Base-by-base conservation (phyloP, 2,113 vertebrate species). In the Scytalopus superciliaris region DNA sequence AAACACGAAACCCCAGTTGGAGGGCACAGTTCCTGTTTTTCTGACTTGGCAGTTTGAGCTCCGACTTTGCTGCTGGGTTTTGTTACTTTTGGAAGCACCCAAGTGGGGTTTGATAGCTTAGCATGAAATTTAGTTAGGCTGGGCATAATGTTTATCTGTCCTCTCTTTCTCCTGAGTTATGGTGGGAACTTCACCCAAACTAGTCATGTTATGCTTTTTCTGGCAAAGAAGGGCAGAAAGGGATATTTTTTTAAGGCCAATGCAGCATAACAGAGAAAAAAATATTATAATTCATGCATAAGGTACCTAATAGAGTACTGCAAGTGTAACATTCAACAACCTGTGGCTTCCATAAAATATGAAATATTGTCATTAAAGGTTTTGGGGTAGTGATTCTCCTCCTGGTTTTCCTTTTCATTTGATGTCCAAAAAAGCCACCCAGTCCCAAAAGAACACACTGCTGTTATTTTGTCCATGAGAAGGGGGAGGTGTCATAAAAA, bases 11-110 rank as follows among this genome's bases (percentile, higher is more conserved):
- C 91, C 69, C 89, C 77, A 79, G 13, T 35, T 74, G 45, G 66
- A 39, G 27, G 57, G 40, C 78, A 14, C 84, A 69, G 95, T 97
- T 97, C 96, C 96, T 96, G 92, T 96, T 97, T 97, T 94, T 94
- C 49, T 92, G 57, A 40, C 74, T 91, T 17, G 40, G 8, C 88
- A 80, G 40, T 79, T 88, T 57, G 67, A 49, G 90, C 82, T 90
- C 4, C 1, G 81, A 8, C 84, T 73, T 63, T 7, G 35, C 44
- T 59, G 17, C 66, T 76, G 52, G n/a, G 81, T 72, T 84, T 64
- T 68, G 10, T 75, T 78, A 3, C 9, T 5, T 76, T 75, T 82
- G 40, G 57, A 45, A 12, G 3, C 3, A 13, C 53, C 12, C 16
- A 94, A 24, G 64, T 30, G 19, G 12, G 35, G 14, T 59, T 63